phyloP scores from a whole-genome alignment of 2,888 invertebrate species.

The Xestia c-nigrum region DNA sequence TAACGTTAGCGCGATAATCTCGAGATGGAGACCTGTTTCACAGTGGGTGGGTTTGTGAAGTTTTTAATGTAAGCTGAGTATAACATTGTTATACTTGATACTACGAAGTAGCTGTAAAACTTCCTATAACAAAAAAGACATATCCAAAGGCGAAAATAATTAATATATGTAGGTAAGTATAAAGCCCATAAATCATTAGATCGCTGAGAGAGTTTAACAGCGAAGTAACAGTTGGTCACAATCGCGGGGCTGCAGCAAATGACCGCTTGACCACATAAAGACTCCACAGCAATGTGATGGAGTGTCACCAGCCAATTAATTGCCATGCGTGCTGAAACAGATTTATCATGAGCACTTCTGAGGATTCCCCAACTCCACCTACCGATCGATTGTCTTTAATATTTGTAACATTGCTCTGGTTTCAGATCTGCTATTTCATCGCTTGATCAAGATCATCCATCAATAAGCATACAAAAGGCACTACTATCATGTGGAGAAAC shows the following conservation, averaged over 20 bases:
- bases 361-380: conserved; percentile 76
- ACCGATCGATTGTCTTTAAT: conserved; percentile 55
- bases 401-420: conserved; percentile 64
- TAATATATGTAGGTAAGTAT: background rate
- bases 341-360: conserved; percentile 84
- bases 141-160: background rate
- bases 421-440: conserved; percentile 46
- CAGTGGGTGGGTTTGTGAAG: conserved; percentile 67
- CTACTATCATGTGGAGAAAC: conserved; percentile 61
- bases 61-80: conserved; percentile 4
- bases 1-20: conserved; percentile 66
- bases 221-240: conserved; percentile 68
- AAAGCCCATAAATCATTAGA: conserved; percentile 7
- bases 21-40: conserved; percentile 66
- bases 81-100: conserved; percentile 9
- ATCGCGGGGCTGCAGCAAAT: conserved; percentile 75
- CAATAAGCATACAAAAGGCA: conserved; percentile 63
- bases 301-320: conserved; percentile 80
- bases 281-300: conserved; percentile 68
- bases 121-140: background rate
- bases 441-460: conserved; percentile 47
- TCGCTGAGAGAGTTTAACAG: conserved; percentile 26
- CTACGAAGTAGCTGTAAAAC: conserved; percentile 20
- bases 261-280: conserved; percentile 78
- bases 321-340: conserved; percentile 86